A percentile compares a stretch with the other conserved stretches of the same genome.
Conservation (phyloP, 2,113 vertebrate species). For the Chiloscyllium plagiosum region DNA sequence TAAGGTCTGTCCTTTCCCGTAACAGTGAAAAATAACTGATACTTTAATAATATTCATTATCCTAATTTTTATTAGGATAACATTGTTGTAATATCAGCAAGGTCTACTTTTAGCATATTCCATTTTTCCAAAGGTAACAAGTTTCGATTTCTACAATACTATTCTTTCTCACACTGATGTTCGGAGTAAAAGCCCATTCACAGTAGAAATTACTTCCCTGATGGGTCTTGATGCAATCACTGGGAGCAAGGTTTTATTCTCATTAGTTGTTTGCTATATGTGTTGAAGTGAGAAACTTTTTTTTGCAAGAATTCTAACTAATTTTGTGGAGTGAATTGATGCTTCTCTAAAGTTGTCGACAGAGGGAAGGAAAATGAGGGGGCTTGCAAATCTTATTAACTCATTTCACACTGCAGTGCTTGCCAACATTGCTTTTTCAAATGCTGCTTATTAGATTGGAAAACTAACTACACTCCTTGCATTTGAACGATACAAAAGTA, state of each 20-base stretch:
- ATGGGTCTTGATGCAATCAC: neutral
- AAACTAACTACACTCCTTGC: too few species aligned
- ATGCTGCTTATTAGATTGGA: neutral
- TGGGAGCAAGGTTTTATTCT: neutral
- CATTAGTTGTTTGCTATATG: neutral
- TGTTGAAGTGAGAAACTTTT: neutral
- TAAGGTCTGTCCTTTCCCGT: neutral
- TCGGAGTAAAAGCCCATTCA: neutral
- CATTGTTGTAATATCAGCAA: neutral
- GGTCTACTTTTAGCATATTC: neutral
- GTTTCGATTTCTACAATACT: too few species aligned
- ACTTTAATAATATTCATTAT: neutral
- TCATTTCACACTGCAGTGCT: neutral
- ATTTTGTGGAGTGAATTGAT: neutral
- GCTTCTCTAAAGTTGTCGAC: neutral
- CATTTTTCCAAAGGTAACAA: neutral
- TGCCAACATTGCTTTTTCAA: neutral
- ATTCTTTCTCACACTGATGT: neutral
- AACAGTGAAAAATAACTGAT: neutral
- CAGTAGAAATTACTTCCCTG: constrained; percentile 10
- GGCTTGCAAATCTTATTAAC: neutral
- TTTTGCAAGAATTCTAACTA: neutral
- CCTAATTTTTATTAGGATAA: neutral
- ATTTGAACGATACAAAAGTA: neutral
- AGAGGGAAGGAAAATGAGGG: neutral